Conservation (phyloP, 2,797 vertebrate species). For the Neomorphus geoffroyi region DNA sequence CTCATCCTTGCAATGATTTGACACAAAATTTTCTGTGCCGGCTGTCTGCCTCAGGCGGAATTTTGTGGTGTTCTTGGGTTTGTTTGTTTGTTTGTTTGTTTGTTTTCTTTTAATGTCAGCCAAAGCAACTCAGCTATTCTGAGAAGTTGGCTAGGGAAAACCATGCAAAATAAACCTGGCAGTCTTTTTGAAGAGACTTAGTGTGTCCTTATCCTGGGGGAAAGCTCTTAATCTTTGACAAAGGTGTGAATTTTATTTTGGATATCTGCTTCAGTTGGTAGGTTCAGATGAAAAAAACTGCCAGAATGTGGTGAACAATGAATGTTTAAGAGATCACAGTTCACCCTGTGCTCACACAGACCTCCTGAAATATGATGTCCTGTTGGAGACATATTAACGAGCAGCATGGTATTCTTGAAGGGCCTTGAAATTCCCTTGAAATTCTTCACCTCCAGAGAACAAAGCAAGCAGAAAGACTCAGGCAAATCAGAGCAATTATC, state of each 20-base stretch:
- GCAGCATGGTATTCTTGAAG: too few relatives aligned
- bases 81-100: conserved; percentile 21
- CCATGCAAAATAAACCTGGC: not conserved
- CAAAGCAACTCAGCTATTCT: conserved; percentile 19
- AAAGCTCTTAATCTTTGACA: conserved; percentile 14
- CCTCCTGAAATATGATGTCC: not conserved
- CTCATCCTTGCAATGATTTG: conserved; percentile 9
- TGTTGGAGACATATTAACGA: too few relatives aligned
- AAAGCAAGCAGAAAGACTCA: not conserved
- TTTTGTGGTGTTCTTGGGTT: conserved; percentile 19
- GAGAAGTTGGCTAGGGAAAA: not conserved
- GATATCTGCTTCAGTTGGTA: not conserved
- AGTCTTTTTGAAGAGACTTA: not conserved
- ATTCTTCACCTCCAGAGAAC: not conserved
- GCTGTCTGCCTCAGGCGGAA: conserved; percentile 51
- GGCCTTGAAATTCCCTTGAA: too few relatives aligned
- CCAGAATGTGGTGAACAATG: not conserved
- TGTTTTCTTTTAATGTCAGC: conserved; percentile 46
- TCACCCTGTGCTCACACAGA: not conserved
- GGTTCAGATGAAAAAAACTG: not conserved
- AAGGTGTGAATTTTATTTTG: not conserved
- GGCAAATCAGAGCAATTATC: not conserved
- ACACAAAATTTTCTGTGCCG: conserved; percentile 8
- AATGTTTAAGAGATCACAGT: not conserved
- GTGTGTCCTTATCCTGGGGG: not conserved